phyloP scores from a whole-genome alignment of 1,140 invertebrate genomes.

The Lasioglossum albipes region DNA sequence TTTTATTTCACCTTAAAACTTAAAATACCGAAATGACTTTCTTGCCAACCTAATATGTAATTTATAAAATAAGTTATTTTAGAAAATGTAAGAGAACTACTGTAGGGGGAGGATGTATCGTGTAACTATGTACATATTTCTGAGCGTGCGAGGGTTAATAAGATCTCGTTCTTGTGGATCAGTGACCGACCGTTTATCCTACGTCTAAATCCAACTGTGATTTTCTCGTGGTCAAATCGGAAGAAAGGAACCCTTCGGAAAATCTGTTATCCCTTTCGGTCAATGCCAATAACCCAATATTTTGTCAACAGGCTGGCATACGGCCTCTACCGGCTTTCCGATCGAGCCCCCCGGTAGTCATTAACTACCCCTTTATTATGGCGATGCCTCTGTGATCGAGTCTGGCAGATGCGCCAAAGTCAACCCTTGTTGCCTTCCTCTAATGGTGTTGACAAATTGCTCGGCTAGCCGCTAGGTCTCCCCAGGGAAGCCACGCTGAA shows the following conservation, averaged over 20 bases:
- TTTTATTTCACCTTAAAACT: no score
- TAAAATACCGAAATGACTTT: no score
- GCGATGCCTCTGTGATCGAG: constrained; percentile 60
- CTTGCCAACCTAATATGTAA: no score
- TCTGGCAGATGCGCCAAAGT: constrained; percentile 77
- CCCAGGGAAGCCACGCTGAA: constrained; percentile 60
- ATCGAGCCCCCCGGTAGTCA: constrained; percentile 68
- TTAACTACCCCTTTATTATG: constrained; percentile 79
- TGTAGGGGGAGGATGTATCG: no score
- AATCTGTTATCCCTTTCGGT: constrained; percentile 71
- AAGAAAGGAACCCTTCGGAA: constrained; percentile 22
- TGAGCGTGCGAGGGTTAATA: not conserved
- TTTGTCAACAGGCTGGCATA: constrained; percentile 77
- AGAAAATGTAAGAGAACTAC: no score
- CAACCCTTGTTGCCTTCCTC: constrained; percentile 69
- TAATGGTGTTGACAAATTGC: constrained; percentile 81
- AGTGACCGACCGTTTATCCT: not conserved
- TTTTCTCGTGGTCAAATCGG: constrained; percentile 4
- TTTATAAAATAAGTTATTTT: no score
- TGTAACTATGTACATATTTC: no score
- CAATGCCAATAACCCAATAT: constrained; percentile 73
- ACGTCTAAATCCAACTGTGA: not conserved
- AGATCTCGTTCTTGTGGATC: not conserved
- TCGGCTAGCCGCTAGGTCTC: constrained; percentile 74
- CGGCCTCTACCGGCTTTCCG: constrained; percentile 64